Conservation (phyloP, 2,797 vertebrate genomes). For the Muscicapa comitata region DNA sequence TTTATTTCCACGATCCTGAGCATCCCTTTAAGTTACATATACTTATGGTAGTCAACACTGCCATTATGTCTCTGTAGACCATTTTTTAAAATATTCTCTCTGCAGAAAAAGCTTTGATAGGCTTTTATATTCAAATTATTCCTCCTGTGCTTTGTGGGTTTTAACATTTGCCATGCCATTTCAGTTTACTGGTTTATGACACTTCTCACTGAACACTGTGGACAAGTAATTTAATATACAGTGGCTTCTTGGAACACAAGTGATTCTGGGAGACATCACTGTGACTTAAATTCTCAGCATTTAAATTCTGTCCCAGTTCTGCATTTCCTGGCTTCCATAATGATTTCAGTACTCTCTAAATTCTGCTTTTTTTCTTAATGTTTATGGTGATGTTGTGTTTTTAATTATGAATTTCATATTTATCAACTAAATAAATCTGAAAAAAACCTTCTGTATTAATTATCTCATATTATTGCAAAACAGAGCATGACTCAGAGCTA, state of each 20-base stretch:
- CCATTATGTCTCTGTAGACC: not conserved
- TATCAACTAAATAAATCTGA: not conserved
- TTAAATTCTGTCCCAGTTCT: conserved; percentile 7
- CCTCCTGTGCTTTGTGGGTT: not conserved
- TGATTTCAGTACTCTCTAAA: not conserved
- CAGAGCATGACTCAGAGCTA: not conserved
- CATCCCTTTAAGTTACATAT: not conserved
- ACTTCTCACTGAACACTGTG: not conserved
- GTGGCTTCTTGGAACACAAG: not conserved
- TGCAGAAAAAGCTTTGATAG: not conserved
- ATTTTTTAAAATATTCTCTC: not conserved
- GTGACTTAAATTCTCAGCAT: not conserved
- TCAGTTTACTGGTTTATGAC: not conserved
- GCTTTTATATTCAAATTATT: not conserved
- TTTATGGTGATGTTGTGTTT: not conserved
- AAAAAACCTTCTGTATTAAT: conserved; percentile 4
- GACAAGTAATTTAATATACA: not conserved
- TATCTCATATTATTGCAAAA: conserved; percentile 2
- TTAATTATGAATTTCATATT: conserved; percentile 2
- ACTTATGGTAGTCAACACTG: not conserved
- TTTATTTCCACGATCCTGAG: not conserved
- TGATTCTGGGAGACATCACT: not conserved
- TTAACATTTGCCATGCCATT: not conserved
- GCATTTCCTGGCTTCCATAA: not conserved
- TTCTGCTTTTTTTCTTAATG: not conserved